Evolutionary conservation across 1,140 invertebrate species (phyloP), one percentile per base, ranked within the genome.

Genomic region (Mesaphorura yosii): DNA sequence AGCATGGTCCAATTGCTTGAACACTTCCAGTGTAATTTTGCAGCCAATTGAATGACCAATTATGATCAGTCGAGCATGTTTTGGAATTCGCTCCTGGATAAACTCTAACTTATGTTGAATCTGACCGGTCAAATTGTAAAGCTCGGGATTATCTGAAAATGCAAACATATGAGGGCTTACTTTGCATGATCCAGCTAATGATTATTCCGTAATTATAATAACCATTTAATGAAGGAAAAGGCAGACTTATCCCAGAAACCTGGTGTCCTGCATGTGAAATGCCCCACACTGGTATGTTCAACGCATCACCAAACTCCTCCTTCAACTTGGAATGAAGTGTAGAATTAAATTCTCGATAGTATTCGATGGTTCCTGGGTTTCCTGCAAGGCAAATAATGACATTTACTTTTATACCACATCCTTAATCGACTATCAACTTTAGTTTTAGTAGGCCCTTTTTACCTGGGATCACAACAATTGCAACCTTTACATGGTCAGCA

Each of bases 1-100:
- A 7, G 54, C 20, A 14, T 20, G 14, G 3, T 7, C 3, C 39
- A 48, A 46, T 2, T 45, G n/a, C 2, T 78, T 65, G 59, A 91
- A 61, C 19, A 88, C 63, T 59, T 89, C 78, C n/a, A 87, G 65
- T 53, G 78, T 75, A 56, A 89, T 81, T 75, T 87, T 86, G 55
- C 77, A 74, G 1, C 88, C 88, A 63, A 90, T 83, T 0, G 88
- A 91, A 73, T 91, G 88, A 1, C 83, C 86, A 58, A 91, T 74
- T 0, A 89, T 62, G 68, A 86, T 77, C 3, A 92, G 64, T 62
- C 75, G 76, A 0, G 76, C 73, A 67, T 81, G 71, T 31, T 70
- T 59, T 4, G 86, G 83, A 48, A 88, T 70, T 64, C 80, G 80
- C 52, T 79, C 73, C 51, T 77, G 72, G 38, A 90, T 79, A 67